phyloP scores from a whole-genome alignment of 2,888 invertebrate genomes.

The Leptopterna dolabrata region DNA sequence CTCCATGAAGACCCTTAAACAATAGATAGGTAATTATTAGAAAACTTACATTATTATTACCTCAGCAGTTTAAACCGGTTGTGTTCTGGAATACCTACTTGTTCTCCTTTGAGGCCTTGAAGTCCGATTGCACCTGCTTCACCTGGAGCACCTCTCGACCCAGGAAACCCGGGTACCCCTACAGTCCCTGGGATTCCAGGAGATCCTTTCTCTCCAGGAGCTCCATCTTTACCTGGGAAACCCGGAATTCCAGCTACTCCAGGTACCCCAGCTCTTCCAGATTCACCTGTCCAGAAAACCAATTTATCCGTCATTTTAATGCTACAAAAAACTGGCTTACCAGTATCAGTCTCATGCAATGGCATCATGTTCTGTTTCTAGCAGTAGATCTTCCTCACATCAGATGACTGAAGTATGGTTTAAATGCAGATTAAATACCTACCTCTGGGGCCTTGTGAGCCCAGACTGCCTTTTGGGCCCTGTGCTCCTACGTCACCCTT shows the following conservation, averaged over 20 bases:
- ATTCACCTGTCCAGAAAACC: constrained; percentile 71
- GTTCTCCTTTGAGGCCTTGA: constrained; percentile 80
- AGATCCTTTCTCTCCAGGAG: constrained; percentile 83
- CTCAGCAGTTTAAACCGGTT: not conserved
- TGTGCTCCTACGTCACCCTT: constrained; percentile 82
- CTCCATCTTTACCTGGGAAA: constrained; percentile 82
- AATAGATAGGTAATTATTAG: not conserved
- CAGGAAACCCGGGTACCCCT: constrained; percentile 86
- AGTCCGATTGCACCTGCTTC: constrained; percentile 79
- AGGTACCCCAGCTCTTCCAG: constrained; percentile 81
- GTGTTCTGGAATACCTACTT: constrained; percentile 68
- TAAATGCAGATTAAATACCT: no score
- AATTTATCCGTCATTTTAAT: no score
- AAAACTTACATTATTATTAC: not conserved
- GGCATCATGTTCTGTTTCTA: constrained; percentile 5
- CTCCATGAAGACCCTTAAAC: constrained; percentile 78
- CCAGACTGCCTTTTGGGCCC: constrained; percentile 85
- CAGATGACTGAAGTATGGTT: no score
- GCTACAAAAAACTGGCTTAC: no score
- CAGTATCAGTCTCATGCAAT: no score
- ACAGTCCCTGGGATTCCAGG: constrained; percentile 78
- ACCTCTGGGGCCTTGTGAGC: constrained; percentile 82
- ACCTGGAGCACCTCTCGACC: constrained; percentile 82
- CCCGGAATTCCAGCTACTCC: constrained; percentile 83
- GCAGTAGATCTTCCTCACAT: no score